Evolutionary conservation across 2,888 invertebrate species (phyloP).

Genomic region (Cistogaster globosa): DNA sequence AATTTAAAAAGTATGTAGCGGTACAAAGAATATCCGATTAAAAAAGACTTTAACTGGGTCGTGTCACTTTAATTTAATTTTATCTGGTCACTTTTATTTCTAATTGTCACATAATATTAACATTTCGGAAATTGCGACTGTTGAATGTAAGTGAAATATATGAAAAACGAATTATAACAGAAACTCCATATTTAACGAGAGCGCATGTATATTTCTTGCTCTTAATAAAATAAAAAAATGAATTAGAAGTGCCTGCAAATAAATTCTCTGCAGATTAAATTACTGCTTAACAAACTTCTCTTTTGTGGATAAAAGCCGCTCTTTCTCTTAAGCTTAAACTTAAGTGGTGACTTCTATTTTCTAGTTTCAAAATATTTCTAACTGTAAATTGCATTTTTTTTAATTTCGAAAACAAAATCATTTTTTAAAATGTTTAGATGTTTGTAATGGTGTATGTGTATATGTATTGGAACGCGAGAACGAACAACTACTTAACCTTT

Average conservation of each 20-base stretch:
- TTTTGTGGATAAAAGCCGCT: conserved; percentile 5
- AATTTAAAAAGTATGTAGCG: too few relatives aligned
- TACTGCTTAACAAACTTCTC: neutral
- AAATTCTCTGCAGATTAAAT: conserved; percentile 18
- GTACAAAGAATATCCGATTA: too few relatives aligned
- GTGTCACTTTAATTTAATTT: too few relatives aligned
- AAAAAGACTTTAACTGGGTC: too few relatives aligned
- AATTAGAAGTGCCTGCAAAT: neutral
- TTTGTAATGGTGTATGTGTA: neutral
- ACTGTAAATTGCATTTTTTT: neutral
- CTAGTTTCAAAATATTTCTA: conserved; percentile 1
- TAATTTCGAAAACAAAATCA: conserved; percentile 1
- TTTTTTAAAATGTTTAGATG: neutral
- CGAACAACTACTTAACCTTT: conserved; percentile 66
- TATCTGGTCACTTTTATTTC: conserved; percentile 22
- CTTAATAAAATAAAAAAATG: conserved; percentile 3
- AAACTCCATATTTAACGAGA: conserved; percentile 18
- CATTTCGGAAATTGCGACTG: conserved; percentile 65
- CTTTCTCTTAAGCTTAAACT: conserved; percentile 34
- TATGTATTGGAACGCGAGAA: neutral
- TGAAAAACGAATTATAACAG: neutral
- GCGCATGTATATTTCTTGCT: conserved; percentile 39
- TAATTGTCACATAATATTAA: conserved; percentile 8
- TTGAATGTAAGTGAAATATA: conserved; percentile 43
- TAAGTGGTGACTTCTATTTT: neutral